Evolutionary conservation across 2,113 vertebrate genomes (phyloP).

Genomic region (Meriones unguiculatus): DNA sequence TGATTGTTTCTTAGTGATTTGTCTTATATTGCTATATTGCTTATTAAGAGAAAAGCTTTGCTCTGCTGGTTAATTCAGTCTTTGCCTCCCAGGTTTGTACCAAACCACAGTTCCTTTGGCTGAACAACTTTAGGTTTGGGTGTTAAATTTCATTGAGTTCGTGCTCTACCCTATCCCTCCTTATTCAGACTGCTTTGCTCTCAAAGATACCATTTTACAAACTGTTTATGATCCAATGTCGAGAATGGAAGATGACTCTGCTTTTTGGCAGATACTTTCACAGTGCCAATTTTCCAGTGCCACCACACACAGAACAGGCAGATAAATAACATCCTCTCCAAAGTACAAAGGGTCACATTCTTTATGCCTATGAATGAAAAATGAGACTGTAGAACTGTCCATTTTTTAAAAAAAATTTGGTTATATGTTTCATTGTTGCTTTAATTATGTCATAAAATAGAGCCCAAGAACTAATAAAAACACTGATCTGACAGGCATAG

Average conservation of each 20-base stretch:
- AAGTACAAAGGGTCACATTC: not conserved
- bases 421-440: not conserved
- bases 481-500: not conserved
- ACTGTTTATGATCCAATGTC: too few species aligned
- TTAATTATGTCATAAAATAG: not conserved
- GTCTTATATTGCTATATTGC: not conserved
- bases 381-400: not conserved
- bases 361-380: not conserved
- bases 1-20: not conserved
- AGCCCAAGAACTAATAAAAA: not conserved
- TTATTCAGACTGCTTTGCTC: too few species aligned
- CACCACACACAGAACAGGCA: too few species aligned
- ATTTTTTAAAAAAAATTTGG: not conserved
- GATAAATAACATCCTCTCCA: not conserved
- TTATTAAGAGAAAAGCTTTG: not conserved
- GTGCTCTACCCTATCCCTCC: too few species aligned
- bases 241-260: not conserved
- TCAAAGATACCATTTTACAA: not conserved
- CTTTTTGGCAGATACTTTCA: not conserved
- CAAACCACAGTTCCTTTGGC: not conserved
- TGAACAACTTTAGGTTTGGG: not conserved
- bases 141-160: not conserved
- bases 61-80: not conserved
- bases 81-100: not conserved
- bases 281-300: not conserved